phyloP scores from a whole-genome alignment of 2,797 vertebrate genomes.

The Pitangus sulphuratus region DNA sequence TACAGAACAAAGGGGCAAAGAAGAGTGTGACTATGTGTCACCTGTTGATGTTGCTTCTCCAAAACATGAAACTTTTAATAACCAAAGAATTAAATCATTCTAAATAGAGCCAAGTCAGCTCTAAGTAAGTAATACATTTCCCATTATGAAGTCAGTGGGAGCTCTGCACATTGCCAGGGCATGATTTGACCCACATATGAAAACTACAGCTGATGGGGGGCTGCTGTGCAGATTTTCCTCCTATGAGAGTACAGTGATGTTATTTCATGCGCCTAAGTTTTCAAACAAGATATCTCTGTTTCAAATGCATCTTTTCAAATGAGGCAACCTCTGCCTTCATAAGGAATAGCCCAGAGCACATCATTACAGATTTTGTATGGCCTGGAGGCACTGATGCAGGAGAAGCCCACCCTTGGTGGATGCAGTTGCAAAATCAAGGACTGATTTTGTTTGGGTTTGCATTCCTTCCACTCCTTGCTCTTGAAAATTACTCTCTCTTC shows the following conservation, averaged over 20 bases:
- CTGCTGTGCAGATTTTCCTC: background rate
- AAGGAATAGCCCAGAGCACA: background rate
- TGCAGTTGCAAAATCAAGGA: background rate
- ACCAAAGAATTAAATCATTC: background rate
- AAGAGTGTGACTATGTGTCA: background rate
- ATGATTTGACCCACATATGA: background rate
- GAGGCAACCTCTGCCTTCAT: background rate
- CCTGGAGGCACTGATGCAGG: background rate
- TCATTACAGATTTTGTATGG: background rate
- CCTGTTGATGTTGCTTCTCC: background rate
- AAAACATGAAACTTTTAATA: background rate
- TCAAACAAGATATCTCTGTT: background rate
- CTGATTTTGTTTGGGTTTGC: conserved; percentile 1
- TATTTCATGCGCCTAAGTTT: background rate
- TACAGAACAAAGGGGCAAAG: background rate
- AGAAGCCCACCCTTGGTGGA: background rate
- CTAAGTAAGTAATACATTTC: conserved; percentile 18
- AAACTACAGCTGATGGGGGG: background rate
- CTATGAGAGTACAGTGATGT: background rate
- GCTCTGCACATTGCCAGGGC: background rate
- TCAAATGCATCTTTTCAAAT: background rate
- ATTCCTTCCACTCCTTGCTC: background rate
- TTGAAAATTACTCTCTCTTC: background rate
- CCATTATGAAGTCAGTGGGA: conserved; percentile 3
- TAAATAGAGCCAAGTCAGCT: conserved; percentile 20